A percentile compares a stretch with the other conserved stretches of the same genome.
phyloP scores from a whole-genome alignment of 2,888 invertebrate species.

The Agapostemon virescens region DNA sequence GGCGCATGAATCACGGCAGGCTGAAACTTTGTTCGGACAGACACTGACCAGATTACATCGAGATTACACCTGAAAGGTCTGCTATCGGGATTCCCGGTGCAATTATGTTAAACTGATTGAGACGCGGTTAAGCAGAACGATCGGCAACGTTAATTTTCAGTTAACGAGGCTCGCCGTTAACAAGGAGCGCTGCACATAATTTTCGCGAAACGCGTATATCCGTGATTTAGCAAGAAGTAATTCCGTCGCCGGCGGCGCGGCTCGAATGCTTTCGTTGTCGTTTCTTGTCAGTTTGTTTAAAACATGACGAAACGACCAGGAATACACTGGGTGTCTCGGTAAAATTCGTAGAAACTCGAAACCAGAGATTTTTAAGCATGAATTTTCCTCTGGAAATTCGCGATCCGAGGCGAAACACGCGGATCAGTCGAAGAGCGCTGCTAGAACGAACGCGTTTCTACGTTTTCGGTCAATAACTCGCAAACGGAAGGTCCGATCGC shows the following conservation, averaged over 20 bases:
- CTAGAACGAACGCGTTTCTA: too few species aligned
- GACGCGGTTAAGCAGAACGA: not conserved
- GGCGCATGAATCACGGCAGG: not conserved
- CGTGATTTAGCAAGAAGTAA: constrained; percentile 5
- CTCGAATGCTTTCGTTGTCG: not conserved
- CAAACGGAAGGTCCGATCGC: too few species aligned
- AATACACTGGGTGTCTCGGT: too few species aligned
- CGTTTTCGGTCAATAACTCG: too few species aligned
- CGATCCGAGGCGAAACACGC: too few species aligned
- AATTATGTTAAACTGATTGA: constrained; percentile 1
- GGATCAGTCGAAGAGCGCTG: too few species aligned
- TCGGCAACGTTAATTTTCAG: constrained; percentile 1
- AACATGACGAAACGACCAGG: not conserved
- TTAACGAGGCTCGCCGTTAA: constrained; percentile 2
- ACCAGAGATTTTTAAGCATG: too few species aligned
- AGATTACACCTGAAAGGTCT: not conserved
- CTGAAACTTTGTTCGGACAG: not conserved
- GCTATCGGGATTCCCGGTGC: not conserved
- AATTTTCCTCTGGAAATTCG: too few species aligned
- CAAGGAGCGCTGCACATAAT: not conserved
- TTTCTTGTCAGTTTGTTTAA: not conserved
- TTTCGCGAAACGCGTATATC: not conserved
- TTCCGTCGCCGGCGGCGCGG: not conserved
- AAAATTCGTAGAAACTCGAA: too few species aligned
- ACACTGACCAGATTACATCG: not conserved